Evolutionary conservation across 2,888 invertebrate species (phyloP).

Genomic region (Cephonodes hylas): DNA sequence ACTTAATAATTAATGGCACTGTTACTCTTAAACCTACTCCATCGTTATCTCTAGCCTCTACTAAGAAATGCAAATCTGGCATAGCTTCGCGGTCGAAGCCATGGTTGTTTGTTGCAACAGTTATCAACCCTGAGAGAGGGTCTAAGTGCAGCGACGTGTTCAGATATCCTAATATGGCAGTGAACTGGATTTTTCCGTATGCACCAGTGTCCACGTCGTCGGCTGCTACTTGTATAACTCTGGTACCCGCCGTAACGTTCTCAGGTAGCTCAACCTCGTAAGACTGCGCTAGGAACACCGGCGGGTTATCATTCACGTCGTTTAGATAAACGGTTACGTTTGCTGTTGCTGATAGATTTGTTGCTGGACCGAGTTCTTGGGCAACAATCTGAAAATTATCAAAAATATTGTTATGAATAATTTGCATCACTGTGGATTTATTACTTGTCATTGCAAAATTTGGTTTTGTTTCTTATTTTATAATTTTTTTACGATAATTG

Average conservation of each 20-base stretch:
- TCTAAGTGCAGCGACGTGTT: conserved; percentile 90
- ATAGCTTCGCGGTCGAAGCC: conserved; percentile 91
- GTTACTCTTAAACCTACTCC: conserved; percentile 89
- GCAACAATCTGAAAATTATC: conserved; percentile 84
- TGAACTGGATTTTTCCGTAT: conserved; percentile 89
- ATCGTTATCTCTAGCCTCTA: conserved; percentile 94
- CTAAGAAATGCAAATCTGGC: conserved; percentile 88
- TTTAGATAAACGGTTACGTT: conserved; percentile 90
- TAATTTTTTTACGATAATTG: too few relatives aligned
- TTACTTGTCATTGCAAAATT: too few relatives aligned
- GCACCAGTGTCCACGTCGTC: conserved; percentile 90
- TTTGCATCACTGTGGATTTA: too few relatives aligned
- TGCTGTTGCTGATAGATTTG: conserved; percentile 87
- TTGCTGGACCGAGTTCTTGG: conserved; percentile 88
- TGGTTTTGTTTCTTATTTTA: background rate
- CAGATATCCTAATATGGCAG: conserved; percentile 87
- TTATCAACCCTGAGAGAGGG: conserved; percentile 88
- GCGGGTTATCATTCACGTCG: conserved; percentile 94
- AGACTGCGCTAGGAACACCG: conserved; percentile 86
- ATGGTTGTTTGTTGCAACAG: conserved; percentile 87
- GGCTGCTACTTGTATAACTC: conserved; percentile 88
- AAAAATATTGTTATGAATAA: background rate
- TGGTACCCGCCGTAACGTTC: conserved; percentile 87
- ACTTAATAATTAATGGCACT: conserved; percentile 86
- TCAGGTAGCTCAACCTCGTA: conserved; percentile 91